Conservation (phyloP, 2,113 vertebrate genomes). For the Uria aalge region DNA sequence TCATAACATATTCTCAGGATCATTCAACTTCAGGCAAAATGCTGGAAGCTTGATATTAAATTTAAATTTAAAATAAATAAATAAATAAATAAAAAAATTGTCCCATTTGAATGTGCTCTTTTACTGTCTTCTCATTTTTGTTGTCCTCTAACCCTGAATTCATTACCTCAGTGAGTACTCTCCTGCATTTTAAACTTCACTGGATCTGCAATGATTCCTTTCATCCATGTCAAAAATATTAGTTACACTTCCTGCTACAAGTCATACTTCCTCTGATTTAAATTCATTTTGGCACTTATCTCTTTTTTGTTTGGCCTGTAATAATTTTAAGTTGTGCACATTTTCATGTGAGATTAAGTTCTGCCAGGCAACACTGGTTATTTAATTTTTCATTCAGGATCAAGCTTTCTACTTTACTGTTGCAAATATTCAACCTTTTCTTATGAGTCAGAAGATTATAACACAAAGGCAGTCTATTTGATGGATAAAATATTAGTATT, state of each 20-base stretch:
- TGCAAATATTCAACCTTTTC: background rate
- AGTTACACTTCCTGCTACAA: background rate
- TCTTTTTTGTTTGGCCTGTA: background rate
- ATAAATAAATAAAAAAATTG: background rate
- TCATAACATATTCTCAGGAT: background rate
- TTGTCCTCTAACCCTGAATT: background rate
- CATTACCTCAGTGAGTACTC: background rate
- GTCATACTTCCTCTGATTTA: background rate
- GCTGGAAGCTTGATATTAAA: background rate
- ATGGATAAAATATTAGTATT: background rate
- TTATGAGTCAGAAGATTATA: background rate
- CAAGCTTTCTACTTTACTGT: background rate
- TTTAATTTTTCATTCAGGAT: background rate
- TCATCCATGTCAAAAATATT: background rate
- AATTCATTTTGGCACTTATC: background rate
- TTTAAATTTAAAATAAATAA: background rate
- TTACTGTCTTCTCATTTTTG: background rate
- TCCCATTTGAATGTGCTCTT: background rate
- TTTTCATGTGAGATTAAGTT: background rate
- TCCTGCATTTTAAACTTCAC: background rate
- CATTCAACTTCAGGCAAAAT: background rate
- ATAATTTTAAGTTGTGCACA: background rate
- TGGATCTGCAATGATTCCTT: background rate
- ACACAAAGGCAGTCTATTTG: background rate
- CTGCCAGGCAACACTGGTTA: background rate